Evolutionary conservation across 2,797 vertebrate genomes (phyloP), one percentile per base, ranked within the genome.

Genomic region (Lepilemur ruficaudatus): DNA sequence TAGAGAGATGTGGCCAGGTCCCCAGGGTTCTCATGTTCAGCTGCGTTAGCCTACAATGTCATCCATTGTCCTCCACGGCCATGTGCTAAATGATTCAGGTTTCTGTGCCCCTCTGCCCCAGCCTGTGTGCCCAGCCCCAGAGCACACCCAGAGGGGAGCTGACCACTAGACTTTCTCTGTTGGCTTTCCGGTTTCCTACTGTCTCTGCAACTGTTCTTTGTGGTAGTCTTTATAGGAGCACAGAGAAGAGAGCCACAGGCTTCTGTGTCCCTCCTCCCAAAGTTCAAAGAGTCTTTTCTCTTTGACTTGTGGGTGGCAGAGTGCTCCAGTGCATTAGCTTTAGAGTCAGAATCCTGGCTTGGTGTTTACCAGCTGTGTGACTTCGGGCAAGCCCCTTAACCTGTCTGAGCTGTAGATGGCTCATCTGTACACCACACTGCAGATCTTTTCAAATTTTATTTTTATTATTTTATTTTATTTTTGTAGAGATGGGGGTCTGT

Each of bases 1-100:
- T 98, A 98, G 97, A 96, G 96, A 97, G 97, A 98, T 80, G 95
- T 94, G 96, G 97, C 5, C 0, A 61, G 94, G 95, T 97, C 98
- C 98, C 98, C 97, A 96, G 95, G 96, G 96, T 97, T 98, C 96
- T 98, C 98, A 97, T 97, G 96, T 98, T 98, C 95, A 97, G 84
- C 88, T 57, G 90, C 14, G 65, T 63, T 76, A n/a, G 97, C 97
- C 11, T 22, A 98, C 98, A 98, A 98, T 98, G 76, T 96, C 0
- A 23, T 10, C 94, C 97, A 97, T 98, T 98, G 98, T 99, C 97
- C 95, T 35, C 75, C 4, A 30, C 10, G 17, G 93, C 80, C 22
- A 61, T 43, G 82, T 96, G 97, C 92, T 76, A 46, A 95, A 67
- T 89, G 95, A 97, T 96, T 98, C 97, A 41, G 85, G 95, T 97